Conservation (phyloP, 2,797 vertebrate species). For the Spatula versicolor region DNA sequence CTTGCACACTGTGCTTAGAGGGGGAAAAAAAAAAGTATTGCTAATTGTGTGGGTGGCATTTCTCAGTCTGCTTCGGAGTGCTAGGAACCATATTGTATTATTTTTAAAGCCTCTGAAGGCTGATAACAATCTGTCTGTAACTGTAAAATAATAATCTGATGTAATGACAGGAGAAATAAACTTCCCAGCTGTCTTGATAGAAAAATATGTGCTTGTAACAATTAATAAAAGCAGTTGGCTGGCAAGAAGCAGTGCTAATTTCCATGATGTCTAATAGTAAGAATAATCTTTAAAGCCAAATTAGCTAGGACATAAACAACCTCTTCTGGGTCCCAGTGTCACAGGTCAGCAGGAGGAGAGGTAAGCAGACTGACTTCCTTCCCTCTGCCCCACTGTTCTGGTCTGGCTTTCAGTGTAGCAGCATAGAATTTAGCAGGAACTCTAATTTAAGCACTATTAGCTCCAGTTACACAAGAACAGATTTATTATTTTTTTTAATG, state of each 20-base stretch:
- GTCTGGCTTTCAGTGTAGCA: not conserved
- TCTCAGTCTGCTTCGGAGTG: conserved; percentile 36
- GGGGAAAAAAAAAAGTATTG: not conserved
- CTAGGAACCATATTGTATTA: conserved; percentile 50
- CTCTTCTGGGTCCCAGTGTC: not conserved
- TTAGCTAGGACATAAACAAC: not conserved
- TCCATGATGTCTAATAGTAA: not conserved
- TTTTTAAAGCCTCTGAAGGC: conserved; percentile 45
- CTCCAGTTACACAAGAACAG: not conserved
- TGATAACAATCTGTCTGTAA: conserved; percentile 46
- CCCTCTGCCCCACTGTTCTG: not conserved
- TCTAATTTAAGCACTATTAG: not conserved
- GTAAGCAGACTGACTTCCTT: not conserved
- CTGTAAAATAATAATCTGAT: conserved; percentile 47
- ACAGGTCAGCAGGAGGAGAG: not conserved
- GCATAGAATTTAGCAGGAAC: not conserved
- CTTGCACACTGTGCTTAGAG: not conserved
- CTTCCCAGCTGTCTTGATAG: conserved; percentile 27
- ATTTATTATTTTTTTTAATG: not conserved
- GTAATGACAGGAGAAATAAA: conserved; percentile 44
- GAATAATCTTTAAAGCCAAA: not conserved
- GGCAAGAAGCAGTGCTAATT: not conserved
- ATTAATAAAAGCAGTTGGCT: not conserved
- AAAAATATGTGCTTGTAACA: conserved; percentile 23
- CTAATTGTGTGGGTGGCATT: conserved; percentile 42